A percentile compares a stretch with the other conserved stretches of the same genome.
These are phyloP conservation scores for Laupala kohalensis DNA, from an alignment of 1,140 invertebrate species.

Conservation along the genomic window DNA sequence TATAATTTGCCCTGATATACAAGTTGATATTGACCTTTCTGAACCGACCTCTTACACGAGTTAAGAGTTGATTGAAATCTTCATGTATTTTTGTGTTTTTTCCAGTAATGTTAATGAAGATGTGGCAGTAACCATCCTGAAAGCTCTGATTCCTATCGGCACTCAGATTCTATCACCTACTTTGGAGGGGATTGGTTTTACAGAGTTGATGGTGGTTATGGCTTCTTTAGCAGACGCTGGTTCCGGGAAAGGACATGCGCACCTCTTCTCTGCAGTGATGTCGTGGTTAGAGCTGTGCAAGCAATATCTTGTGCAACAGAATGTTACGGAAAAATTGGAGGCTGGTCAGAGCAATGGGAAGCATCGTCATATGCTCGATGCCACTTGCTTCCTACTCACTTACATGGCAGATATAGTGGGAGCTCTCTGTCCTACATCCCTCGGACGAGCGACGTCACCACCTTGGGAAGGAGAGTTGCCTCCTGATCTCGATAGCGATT, in stretches of 20 bases:
- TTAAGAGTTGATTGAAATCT: no score
- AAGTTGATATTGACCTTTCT: no score
- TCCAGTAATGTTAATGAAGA: slow-evolving; percentile 43
- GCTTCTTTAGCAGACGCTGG: slow-evolving; percentile 74
- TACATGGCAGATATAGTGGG: slow-evolving; percentile 57
- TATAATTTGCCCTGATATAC: no score
- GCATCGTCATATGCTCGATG: slow-evolving; percentile 53
- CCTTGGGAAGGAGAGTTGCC: slow-evolving; percentile 66
- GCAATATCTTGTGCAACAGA: slow-evolving; percentile 40
- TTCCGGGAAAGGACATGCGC: slow-evolving; percentile 55
- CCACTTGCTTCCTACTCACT: slow-evolving; percentile 61
- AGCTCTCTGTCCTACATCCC: slow-evolving; percentile 33
- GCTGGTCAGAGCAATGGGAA: slow-evolving; percentile 30
- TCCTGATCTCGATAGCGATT: slow-evolving; percentile 62
- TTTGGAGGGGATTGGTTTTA: slow-evolving; percentile 58
- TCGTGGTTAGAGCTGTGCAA: slow-evolving; percentile 62
- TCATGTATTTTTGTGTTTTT: slow-evolving; percentile 7
- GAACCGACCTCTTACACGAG: no score
- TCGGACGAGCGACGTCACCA: slow-evolving; percentile 44
- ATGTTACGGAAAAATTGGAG: slow-evolving; percentile 39
- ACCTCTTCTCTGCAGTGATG: slow-evolving; percentile 64
- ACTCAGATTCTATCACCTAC: slow-evolving; percentile 47
- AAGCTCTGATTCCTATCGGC: slow-evolving; percentile 61
- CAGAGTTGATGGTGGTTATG: slow-evolving; percentile 68
- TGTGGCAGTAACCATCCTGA: slow-evolving; percentile 58